Percentiles rank a stretch among this genome's conserved stretches.
phyloP scores from a whole-genome alignment of 2,797 vertebrate species.

The Myripristis murdjan region DNA sequence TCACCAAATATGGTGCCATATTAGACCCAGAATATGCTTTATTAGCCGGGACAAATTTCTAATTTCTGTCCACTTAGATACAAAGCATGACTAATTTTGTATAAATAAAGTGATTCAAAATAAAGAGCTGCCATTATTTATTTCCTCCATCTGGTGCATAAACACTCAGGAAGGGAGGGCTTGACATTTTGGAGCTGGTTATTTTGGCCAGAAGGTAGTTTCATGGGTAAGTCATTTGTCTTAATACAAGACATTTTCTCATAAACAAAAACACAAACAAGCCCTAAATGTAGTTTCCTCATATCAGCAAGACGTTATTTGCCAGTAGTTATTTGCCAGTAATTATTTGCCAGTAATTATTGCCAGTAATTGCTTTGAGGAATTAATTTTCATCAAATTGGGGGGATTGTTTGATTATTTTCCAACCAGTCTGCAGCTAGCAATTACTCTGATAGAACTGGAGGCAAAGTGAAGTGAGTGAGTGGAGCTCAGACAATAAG shows the following conservation, averaged over 20 bases:
- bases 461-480: constrained; percentile 11
- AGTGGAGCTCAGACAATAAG: constrained; percentile 34
- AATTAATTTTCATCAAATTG: neutral
- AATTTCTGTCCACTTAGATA: no score
- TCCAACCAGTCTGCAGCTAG: neutral
- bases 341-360: neutral
- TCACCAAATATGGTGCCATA: no score
- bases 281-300: neutral
- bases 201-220: neutral
- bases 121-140: no score
- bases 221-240: neutral
- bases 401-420: neutral
- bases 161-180: constrained; percentile 1
- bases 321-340: no score
- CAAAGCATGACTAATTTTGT: no score
- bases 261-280: neutral
- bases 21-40: no score
- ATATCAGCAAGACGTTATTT: neutral
- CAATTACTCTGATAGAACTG: neutral
- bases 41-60: no score
- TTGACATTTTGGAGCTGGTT: neutral
- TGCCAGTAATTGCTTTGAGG: neutral
- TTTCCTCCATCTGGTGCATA: constrained; percentile 14
- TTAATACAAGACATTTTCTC: neutral
- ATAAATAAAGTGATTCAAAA: no score